Base-by-base conservation (phyloP, 2,797 vertebrate genomes). In the Eptatretus atami region DNA sequence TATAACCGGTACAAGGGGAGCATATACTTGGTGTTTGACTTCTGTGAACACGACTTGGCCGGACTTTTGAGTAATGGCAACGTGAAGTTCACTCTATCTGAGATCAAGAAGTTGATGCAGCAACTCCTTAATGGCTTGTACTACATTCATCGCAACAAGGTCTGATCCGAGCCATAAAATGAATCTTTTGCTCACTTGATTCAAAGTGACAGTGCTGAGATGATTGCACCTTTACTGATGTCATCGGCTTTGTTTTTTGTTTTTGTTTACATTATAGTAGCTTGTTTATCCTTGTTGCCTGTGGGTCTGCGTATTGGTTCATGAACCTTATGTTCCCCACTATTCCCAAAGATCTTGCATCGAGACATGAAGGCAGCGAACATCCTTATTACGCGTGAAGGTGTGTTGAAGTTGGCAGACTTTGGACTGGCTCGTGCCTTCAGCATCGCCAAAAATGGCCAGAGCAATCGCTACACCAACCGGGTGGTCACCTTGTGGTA, bases 81-180 rank as follows among this genome's bases (percentile, higher is more conserved):
- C 0, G 90, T 98, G 2, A 98, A 96, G 72, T 98, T 98, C 75
- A 98, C 86, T 0, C 74, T 98, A 65, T 79, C 90, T 0, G 87
- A 98, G 76, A 98, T 98, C 72, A 98, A 98, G 74, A 92, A 86
- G 67, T 88, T 98, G 53, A 96, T 96, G 88, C 90, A 98, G 71
- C 95, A 95, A 88, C 73, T 98, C 13, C 75, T 98, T 64, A 98
- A 98, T 1, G 90, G 90, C 12, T 77, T 98, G 52, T 98, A 98
- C 74, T 95, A 94, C 73, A 98, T 98, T 72, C 90, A 98, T 74
- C 79, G 88, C 68, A 98, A 98, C 75, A 95, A 98, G 86, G 90
- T 93, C 67, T 67, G 44, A 55, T 10, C 11, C 24, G 11, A 2
- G 4, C 31, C 31, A 44, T 44, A 8, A 44, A 44, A 44, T 44